phyloP scores from a whole-genome alignment of 2,888 invertebrate species.

The Agriopis aurantiaria region DNA sequence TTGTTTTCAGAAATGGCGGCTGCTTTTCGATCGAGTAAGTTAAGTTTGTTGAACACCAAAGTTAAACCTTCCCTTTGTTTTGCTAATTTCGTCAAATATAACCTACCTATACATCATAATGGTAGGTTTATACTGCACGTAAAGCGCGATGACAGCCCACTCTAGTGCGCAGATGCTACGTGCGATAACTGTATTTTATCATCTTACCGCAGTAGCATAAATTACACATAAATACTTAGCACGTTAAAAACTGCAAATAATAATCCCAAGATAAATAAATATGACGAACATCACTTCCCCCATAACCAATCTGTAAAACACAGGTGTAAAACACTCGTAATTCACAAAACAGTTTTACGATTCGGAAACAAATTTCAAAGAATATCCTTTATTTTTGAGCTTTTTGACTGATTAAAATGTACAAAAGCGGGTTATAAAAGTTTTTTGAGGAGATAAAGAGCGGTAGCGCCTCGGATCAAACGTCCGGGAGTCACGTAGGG shows the following conservation, averaged over 20 bases:
- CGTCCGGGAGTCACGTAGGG: constrained; percentile 71
- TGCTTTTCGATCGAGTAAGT: constrained; percentile 94
- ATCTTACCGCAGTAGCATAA: constrained; percentile 3
- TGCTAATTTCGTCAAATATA: no score
- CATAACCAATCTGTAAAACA: constrained; percentile 50
- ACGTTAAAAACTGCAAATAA: constrained; percentile 17
- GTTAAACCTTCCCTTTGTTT: no score
- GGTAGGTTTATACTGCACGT: neutral
- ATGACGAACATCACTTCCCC: constrained; percentile 20
- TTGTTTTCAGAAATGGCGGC: constrained; percentile 94
- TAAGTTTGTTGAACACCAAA: neutral
- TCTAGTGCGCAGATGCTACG: constrained; percentile 25
- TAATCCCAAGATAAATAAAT: constrained; percentile 17
- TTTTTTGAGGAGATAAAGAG: constrained; percentile 72
- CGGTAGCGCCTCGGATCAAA: constrained; percentile 78
- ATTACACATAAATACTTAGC: neutral
- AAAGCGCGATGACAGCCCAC: constrained; percentile 17
- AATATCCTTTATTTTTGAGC: constrained; percentile 63
- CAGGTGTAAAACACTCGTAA: constrained; percentile 56
- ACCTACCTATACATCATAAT: neutral
- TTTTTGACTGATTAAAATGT: constrained; percentile 80
- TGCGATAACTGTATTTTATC: constrained; percentile 28
- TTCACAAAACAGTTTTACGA: constrained; percentile 73
- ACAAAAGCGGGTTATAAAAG: constrained; percentile 77
- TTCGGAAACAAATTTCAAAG: constrained; percentile 76